phyloP scores from a whole-genome alignment of 1,140 invertebrate genomes.

The Drosophila oshimai region DNA sequence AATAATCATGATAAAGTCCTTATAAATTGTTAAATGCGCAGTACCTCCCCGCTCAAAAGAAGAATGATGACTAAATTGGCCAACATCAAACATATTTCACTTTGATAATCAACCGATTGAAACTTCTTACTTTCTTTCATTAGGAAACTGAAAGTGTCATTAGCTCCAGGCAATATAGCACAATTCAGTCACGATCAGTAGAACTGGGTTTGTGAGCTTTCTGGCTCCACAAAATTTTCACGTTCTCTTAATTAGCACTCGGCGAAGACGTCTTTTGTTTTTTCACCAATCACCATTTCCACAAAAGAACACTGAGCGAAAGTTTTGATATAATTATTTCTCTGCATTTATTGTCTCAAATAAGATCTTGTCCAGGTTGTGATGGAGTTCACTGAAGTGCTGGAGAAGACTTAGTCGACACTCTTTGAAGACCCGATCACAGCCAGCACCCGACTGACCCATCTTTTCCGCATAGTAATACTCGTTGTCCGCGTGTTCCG shows the following conservation, averaged over 20 bases:
- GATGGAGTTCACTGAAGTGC: slow-evolving; percentile 57
- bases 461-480: slow-evolving; percentile 88
- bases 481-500: slow-evolving; percentile 87
- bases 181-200: slow-evolving; percentile 11
- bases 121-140: slow-evolving; percentile 45
- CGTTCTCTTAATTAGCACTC: slow-evolving; percentile 63
- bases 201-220: slow-evolving; percentile 32
- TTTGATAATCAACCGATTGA: not conserved
- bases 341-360: slow-evolving; percentile 51
- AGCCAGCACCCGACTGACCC: slow-evolving; percentile 84
- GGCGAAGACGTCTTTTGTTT: slow-evolving; percentile 3
- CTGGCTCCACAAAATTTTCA: slow-evolving; percentile 39
- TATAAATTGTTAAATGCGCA: no score
- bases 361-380: slow-evolving; percentile 56
- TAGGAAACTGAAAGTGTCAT: slow-evolving; percentile 59
- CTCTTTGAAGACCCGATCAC: slow-evolving; percentile 86
- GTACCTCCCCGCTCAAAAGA: not conserved
- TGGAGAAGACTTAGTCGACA: slow-evolving; percentile 83
- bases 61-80: slow-evolving; percentile 17
- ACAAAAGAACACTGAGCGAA: slow-evolving; percentile 27
- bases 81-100: not conserved
- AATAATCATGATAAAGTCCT: not conserved
- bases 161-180: slow-evolving; percentile 12
- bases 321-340: slow-evolving; percentile 6
- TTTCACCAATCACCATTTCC: not conserved